Evolutionary conservation across 2,888 invertebrate species (phyloP).

Genomic region (Ophion obscuratus): DNA sequence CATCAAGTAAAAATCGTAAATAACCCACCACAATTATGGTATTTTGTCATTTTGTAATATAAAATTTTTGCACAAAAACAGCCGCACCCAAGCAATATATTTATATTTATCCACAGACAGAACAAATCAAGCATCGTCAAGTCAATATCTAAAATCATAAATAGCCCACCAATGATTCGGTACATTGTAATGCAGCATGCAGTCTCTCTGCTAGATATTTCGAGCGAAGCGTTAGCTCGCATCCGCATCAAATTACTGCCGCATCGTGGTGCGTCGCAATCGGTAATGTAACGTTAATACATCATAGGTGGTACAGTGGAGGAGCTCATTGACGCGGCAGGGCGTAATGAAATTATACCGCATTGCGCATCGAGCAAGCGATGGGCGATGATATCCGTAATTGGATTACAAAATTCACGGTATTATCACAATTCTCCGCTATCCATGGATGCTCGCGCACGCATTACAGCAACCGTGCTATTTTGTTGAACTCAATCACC

Average conservation of each 20-base stretch:
- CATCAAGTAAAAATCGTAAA: too few species aligned
- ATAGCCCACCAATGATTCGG: too few species aligned
- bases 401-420: neutral
- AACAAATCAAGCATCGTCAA: too few species aligned
- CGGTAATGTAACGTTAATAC: neutral
- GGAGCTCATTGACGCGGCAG: neutral
- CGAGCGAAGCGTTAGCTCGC: neutral
- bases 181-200: too few species aligned
- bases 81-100: too few species aligned
- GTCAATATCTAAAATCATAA: too few species aligned
- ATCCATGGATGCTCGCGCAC: neutral
- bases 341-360: neutral
- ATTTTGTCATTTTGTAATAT: too few species aligned
- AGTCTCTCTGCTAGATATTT: neutral
- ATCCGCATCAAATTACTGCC: neutral
- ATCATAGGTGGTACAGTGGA: neutral
- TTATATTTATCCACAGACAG: too few species aligned
- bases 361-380: neutral
- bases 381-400: neutral
- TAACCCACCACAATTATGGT: too few species aligned
- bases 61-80: too few species aligned
- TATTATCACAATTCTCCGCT: neutral
- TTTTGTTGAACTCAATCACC: neutral
- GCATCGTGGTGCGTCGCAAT: neutral
- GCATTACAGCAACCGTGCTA: neutral